Evolutionary conservation across 2,797 vertebrate species (phyloP).

Genomic region (Vipera ursinii): DNA sequence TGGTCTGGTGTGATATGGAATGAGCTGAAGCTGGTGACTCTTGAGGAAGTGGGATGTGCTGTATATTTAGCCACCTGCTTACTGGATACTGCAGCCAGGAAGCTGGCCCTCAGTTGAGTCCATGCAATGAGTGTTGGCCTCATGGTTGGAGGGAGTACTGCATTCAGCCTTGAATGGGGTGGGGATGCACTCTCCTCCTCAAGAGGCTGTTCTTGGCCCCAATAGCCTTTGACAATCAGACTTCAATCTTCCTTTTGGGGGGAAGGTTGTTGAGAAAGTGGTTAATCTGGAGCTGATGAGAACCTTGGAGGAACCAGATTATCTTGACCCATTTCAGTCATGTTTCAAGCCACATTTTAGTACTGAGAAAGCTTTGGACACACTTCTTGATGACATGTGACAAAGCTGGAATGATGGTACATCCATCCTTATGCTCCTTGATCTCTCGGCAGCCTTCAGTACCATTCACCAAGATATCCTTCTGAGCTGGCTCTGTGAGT

Average conservation of each 20-base stretch:
- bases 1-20: background rate
- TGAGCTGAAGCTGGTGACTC: background rate
- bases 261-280: background rate
- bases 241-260: background rate
- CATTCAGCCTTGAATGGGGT: background rate
- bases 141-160: background rate
- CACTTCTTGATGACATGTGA: background rate
- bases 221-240: background rate
- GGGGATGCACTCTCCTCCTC: background rate
- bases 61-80: background rate
- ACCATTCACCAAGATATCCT: background rate
- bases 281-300: background rate
- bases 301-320: background rate
- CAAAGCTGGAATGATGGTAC: background rate
- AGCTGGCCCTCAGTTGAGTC: background rate
- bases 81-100: background rate
- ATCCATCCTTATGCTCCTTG: background rate
- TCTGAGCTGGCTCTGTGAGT: background rate
- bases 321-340: background rate
- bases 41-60: background rate
- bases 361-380: background rate
- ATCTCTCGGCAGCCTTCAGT: background rate
- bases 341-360: background rate
- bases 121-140: background rate
- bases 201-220: background rate